Base-by-base conservation (phyloP, 2,113 vertebrate species). In the Chelonoidis abingdonii region DNA sequence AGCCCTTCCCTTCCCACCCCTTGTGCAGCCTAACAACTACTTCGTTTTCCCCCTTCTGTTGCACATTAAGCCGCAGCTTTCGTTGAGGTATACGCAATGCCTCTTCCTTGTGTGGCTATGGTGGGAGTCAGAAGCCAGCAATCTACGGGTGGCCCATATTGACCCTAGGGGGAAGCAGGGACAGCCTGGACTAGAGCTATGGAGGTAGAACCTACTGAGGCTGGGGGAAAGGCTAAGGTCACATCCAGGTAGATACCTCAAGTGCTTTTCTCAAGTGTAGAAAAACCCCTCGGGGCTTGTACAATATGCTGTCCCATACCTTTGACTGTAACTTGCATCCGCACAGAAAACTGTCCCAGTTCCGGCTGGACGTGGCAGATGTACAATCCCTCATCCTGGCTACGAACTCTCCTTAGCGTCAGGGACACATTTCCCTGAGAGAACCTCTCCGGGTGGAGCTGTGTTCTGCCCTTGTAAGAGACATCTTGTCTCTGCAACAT, bases 361-460 rank as follows among this genome's bases (percentile, higher is more conserved):
- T 80, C 57, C 6, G 93, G 96, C 92, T 94, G 97, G 78, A 98
- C 82, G 21, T 84, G 95, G 80, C 97, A 98, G 76, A 95, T 93
- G 92, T 97, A 98, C 6, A 91, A 10, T 7, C 97, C 97, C 8
- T 53, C n/a, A 17, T 98, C 97, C 44, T 91, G 89, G 10, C 85
- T 79, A 49, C 76, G 84, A 76, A 90, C 54, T n/a, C 19, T 54
- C 19, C 96, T 57, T 92, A 98, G 91, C 14, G 57, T 82, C 85
- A 98, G 95, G 9, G 97, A 97, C 4, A 95, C 96, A 31, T 98
- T 97, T 27, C 97, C 97, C 38, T 17, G 53, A 53, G 56, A 47
- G 52, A 98, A 84, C 83, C 97, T 92, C 8, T 89, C 78, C 21
- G 76, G 88, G 81, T 91, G 95, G 78, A 97, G 85, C 53, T 84